phyloP scores from a whole-genome alignment of 2,888 invertebrate genomes.

The Dicyrtoma fusca region DNA sequence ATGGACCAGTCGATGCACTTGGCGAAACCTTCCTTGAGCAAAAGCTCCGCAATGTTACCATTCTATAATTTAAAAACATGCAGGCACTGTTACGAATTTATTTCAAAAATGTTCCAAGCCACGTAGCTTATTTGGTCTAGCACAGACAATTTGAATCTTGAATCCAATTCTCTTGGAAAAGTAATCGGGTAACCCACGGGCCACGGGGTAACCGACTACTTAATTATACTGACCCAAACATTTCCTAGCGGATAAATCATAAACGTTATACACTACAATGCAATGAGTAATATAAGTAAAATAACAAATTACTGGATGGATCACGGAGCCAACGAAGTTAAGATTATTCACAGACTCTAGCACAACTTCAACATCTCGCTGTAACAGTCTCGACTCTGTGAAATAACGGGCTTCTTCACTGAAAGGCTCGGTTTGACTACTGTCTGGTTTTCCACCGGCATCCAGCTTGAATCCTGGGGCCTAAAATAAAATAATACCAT shows the following conservation, averaged over 20 bases:
- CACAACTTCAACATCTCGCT: constrained; percentile 85
- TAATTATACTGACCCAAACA: no score
- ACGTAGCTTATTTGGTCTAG: no score
- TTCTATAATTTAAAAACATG: constrained; percentile 59
- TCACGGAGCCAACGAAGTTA: constrained; percentile 89
- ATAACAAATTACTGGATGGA: constrained; percentile 85
- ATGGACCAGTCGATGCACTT: constrained; percentile 94
- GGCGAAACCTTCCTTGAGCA: constrained; percentile 88
- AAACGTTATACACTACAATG: no score
- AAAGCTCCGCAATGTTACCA: constrained; percentile 89
- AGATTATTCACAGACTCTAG: constrained; percentile 91
- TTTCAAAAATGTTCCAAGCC: background rate
- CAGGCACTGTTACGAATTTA: no score
- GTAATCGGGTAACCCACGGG: no score
- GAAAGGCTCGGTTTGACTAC: constrained; percentile 63
- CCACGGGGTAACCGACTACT: no score
- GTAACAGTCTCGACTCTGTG: constrained; percentile 86
- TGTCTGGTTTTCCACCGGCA: constrained; percentile 68
- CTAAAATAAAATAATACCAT: constrained; percentile 56
- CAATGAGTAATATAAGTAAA: no score
- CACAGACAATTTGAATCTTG: no score
- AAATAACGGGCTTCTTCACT: constrained; percentile 93
- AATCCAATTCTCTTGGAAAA: no score
- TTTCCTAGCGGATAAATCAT: no score
- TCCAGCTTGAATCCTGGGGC: constrained; percentile 74